Base-by-base conservation (phyloP, 2,797 vertebrate genomes). In the Malurus splendens region DNA sequence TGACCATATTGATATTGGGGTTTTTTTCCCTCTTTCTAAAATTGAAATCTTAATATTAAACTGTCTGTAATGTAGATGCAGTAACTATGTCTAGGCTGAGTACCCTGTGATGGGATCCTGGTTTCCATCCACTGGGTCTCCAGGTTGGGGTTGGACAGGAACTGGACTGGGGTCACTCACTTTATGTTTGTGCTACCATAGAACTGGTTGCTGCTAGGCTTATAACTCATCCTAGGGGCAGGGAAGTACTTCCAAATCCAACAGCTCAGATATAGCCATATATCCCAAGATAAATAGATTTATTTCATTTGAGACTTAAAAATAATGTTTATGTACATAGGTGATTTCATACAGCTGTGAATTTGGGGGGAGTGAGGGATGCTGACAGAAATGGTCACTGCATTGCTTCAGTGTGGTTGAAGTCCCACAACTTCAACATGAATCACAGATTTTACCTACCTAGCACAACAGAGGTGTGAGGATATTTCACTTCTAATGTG, bases 361-460 rank as follows among this genome's bases (percentile, higher is more conserved):
- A 39, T 70, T 41, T 1, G 2, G 6, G 6, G 7, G 0, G 0
- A 7, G 1, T 6, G 7, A 2, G 23, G 9, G 1, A 2, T 30
- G 3, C 3, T 2, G 4, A 20, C 17, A 51, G 24, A 66, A 45
- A 18, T 33, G n/a, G 10, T 57, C n/a, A 14, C 23, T 8, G 41
- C 5, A 14, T n/a, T 25, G 16, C 7, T 70, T 72, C 41, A 48
- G 9, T 3, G 2, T 14, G 28, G 27, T 4, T 61, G 19, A 81
- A 72, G 22, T 57, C 25, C 12, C 57, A 65, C 28, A 82, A 4
- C 28, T 76, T 90, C 16, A 86, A 13, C 28, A n/a, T 5, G 5
- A 41, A 16, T 30, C 25, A 79, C 28, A 76, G 50, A 55, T 42
- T 32, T 73, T 33, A 60, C n/a, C 38, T 19, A 59, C 25, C 16